phyloP scores from a whole-genome alignment of 2,888 invertebrate genomes.

The Tholera decimalis region DNA sequence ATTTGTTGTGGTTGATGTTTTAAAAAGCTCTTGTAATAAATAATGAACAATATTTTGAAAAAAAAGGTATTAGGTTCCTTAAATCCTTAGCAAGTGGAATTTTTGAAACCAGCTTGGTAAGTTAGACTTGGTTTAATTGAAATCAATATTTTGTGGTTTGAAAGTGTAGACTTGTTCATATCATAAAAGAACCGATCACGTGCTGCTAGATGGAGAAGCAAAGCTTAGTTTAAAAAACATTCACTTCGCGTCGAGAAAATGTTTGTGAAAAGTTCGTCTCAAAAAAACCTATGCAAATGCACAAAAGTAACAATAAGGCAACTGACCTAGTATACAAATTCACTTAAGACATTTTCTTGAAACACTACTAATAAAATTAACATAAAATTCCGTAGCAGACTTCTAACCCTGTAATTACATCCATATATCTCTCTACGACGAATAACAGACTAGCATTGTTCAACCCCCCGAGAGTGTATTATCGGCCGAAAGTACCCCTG shows the following conservation, averaged over 20 bases:
- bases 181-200: conserved; percentile 2
- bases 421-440: conserved; percentile 82
- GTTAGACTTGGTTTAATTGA: conserved; percentile 21
- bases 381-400: conserved; percentile 66
- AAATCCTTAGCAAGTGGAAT: conserved; percentile 12
- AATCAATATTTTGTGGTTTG: conserved; percentile 14
- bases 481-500: conserved; percentile 68
- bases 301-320: conserved; percentile 50
- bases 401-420: conserved; percentile 76
- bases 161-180: conserved; percentile 15
- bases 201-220: not conserved
- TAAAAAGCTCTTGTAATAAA: conserved; percentile 57
- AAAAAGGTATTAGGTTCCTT: too few species aligned
- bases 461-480: conserved; percentile 70
- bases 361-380: conserved; percentile 65
- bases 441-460: conserved; percentile 79
- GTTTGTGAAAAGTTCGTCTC: conserved; percentile 29
- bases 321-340: conserved; percentile 57
- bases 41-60: conserved; percentile 46
- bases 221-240: not conserved
- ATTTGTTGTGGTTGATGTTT: conserved; percentile 63
- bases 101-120: conserved; percentile 5
- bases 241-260: conserved; percentile 27
- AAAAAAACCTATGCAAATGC: conserved; percentile 43
- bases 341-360: conserved; percentile 61